phyloP scores from a whole-genome alignment of 2,888 invertebrate genomes.

The Lasioglossum lativentre region DNA sequence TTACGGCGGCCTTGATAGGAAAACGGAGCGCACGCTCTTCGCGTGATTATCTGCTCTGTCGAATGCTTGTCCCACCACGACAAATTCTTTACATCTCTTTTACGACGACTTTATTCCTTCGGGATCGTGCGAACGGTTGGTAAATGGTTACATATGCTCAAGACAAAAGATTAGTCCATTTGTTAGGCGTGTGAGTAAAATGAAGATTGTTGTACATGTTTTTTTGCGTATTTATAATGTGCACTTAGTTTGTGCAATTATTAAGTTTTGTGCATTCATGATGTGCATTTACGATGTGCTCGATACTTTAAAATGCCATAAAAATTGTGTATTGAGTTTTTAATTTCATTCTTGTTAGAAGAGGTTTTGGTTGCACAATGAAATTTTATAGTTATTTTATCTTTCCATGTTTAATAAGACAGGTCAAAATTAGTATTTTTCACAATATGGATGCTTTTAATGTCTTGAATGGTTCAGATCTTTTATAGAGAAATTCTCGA shows the following conservation, averaged over 20 bases:
- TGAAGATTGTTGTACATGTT: no score
- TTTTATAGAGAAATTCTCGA: not conserved
- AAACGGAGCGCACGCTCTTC: slow-evolving; percentile 74
- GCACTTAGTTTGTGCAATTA: no score
- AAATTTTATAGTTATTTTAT: not conserved
- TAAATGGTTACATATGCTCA: not conserved
- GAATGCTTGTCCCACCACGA: slow-evolving; percentile 72
- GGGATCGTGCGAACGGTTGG: not conserved
- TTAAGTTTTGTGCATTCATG: no score
- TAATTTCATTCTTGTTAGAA: not conserved
- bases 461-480: not conserved
- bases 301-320: no score
- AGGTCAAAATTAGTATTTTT: not conserved
- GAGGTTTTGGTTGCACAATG: not conserved
- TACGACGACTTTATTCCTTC: not conserved
- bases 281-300: no score
- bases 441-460: not conserved
- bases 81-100: slow-evolving; percentile 69
- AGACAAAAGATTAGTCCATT: not conserved
- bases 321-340: not conserved
- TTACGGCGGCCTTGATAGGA: slow-evolving; percentile 81
- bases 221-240: no score
- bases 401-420: not conserved
- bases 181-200: not conserved
- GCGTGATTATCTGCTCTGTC: slow-evolving; percentile 74